These are phyloP conservation scores for Cariama cristata DNA, from an alignment of 2,113 vertebrate species.

Conservation along the genomic window DNA sequence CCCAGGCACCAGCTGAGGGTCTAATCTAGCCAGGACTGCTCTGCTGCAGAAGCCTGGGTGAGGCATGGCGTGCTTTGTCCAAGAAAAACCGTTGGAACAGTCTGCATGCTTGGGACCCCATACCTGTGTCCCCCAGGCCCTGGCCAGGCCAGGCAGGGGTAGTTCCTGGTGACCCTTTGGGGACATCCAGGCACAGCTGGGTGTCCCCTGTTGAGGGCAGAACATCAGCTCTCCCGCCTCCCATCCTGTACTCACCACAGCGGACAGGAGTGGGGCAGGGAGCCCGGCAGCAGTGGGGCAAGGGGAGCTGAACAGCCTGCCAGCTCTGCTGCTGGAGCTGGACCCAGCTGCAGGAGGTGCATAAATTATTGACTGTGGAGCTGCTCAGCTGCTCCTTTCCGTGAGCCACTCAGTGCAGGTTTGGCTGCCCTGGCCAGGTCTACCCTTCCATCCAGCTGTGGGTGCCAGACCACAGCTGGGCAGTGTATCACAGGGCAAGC, in stretches of 20 bases:
- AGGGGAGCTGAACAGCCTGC: background rate
- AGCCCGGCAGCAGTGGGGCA: background rate
- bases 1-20: background rate
- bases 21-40: background rate
- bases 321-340: background rate
- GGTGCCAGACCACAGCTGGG: background rate
- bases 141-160: background rate
- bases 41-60: background rate
- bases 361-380: background rate
- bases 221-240: background rate
- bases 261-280: rapidly evolving
- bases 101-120: background rate
- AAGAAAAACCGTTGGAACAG: background rate
- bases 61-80: rapidly evolving
- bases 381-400: background rate
- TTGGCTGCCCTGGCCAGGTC: background rate
- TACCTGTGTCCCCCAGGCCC: rapidly evolving
- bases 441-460: background rate
- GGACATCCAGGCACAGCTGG: background rate
- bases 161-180: background rate
- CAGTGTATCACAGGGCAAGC: background rate
- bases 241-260: rapidly evolving
- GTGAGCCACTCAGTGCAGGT: background rate
- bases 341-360: background rate
- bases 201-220: background rate